These are phyloP conservation scores for Torymus texanus DNA, from an alignment of 2,888 invertebrate genomes.

Conservation along the genomic window DNA sequence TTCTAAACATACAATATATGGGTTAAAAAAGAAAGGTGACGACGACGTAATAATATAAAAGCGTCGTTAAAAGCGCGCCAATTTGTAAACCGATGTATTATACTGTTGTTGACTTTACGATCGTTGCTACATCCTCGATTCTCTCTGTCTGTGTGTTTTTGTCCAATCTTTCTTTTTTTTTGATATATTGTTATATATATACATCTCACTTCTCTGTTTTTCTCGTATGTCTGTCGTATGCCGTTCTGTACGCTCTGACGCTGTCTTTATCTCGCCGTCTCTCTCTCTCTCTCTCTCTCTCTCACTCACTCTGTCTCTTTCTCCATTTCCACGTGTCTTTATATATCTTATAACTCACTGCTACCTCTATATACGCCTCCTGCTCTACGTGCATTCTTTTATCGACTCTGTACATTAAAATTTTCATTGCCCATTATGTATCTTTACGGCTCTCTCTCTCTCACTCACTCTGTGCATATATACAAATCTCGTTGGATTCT, in stretches of 20 bases:
- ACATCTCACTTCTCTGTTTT: not conserved
- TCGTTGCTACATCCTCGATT: too few relatives aligned
- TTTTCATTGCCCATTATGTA: constrained; percentile 52
- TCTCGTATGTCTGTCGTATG: not conserved
- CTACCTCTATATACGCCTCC: not conserved
- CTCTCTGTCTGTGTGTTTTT: too few relatives aligned
- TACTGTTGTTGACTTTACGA: too few relatives aligned
- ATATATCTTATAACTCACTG: not conserved
- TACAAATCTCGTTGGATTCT: constrained; percentile 1
- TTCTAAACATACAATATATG: too few relatives aligned
- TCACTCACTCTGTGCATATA: not conserved
- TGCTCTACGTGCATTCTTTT: constrained; percentile 22
- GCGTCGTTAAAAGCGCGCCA: too few relatives aligned
- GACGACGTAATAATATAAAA: too few relatives aligned
- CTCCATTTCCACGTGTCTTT: not conserved
- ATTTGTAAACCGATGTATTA: too few relatives aligned
- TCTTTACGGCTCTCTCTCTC: constrained; percentile 23
- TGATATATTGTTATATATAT: not conserved
- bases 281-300: not conserved
- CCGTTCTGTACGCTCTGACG: not conserved
- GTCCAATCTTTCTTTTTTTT: too few relatives aligned
- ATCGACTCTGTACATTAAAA: constrained; percentile 45
- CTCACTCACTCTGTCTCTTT: constrained; percentile 1
- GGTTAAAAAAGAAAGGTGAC: too few relatives aligned
- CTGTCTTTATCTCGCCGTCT: not conserved